Evolutionary conservation across 2,113 vertebrate species (phyloP).

Genomic region (Megaleporinus macrocephalus): DNA sequence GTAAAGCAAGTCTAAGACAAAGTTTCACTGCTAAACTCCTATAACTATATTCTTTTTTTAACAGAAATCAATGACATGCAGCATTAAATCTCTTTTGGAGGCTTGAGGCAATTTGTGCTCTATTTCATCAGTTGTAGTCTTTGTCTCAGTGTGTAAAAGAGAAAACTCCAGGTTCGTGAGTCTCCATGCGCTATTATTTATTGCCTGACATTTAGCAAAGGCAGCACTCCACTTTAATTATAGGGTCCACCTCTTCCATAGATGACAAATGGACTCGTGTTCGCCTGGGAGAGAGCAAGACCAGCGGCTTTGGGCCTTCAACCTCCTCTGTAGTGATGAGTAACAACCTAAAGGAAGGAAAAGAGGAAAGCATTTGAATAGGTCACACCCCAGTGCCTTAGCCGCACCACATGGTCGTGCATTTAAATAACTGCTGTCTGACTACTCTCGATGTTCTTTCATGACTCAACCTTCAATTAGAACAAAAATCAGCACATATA

Average conservation of each 20-base stretch:
- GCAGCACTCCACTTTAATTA: slow-evolving; percentile 78
- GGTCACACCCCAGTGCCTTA: slow-evolving; percentile 29
- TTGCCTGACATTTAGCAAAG: slow-evolving; percentile 75
- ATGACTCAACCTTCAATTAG: background rate
- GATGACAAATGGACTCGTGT: slow-evolving; percentile 77
- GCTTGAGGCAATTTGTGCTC: background rate
- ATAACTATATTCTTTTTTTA: no score
- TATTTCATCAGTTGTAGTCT: background rate
- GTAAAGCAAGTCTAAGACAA: no score
- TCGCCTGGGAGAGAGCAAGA: slow-evolving; percentile 62
- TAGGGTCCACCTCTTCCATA: slow-evolving; percentile 74
- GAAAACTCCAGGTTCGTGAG: slow-evolving; percentile 63
- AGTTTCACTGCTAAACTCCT: no score
- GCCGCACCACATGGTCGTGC: background rate
- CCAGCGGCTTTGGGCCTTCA: slow-evolving; percentile 56
- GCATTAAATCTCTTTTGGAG: background rate
- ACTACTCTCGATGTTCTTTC: background rate
- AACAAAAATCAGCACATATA: background rate
- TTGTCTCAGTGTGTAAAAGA: slow-evolving; percentile 49
- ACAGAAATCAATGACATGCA: background rate
- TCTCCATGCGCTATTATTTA: slow-evolving; percentile 73
- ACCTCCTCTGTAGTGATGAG: slow-evolving; percentile 48
- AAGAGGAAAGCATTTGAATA: slow-evolving; percentile 57
- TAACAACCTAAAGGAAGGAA: slow-evolving; percentile 29
- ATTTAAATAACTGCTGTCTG: background rate